Percentiles rank a stretch among this genome's conserved stretches.
Evolutionary conservation across 2,797 vertebrate genomes (phyloP).

Genomic region (Poecilia picta): DNA sequence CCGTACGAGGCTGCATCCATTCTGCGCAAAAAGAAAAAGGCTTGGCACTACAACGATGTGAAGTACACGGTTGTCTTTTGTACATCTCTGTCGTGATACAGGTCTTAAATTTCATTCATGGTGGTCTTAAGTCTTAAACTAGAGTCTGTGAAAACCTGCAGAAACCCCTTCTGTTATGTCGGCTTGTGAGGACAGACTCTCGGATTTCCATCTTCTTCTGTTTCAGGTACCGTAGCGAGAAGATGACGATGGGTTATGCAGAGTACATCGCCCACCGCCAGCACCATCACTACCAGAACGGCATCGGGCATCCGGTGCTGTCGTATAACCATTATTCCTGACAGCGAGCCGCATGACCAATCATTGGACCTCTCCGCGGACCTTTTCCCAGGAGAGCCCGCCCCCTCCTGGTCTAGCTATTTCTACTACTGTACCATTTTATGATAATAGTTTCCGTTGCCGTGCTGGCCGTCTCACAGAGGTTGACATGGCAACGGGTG

Average conservation of each 20-base stretch:
- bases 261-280: slow-evolving; percentile 99
- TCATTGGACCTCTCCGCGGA: slow-evolving; percentile 99
- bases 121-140: too few relatives aligned
- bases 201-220: not conserved
- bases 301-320: slow-evolving; percentile 98
- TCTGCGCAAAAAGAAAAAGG: too few relatives aligned
- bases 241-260: slow-evolving; percentile 99
- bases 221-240: slow-evolving; percentile 98
- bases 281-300: slow-evolving; percentile 99
- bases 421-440: slow-evolving; percentile 99
- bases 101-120: too few relatives aligned
- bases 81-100: too few relatives aligned
- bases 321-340: slow-evolving; percentile 99
- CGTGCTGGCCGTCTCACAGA: slow-evolving; percentile 82
- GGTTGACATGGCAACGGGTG: slow-evolving; percentile 95
- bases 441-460: slow-evolving; percentile 99
- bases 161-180: not conserved
- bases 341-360: slow-evolving; percentile 99
- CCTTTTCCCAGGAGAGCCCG: slow-evolving; percentile 98
- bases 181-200: not conserved
- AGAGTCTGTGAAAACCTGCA: too few relatives aligned
- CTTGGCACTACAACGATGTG: too few relatives aligned
- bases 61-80: not conserved
- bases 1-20: too few relatives aligned
- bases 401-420: slow-evolving; percentile 99